Conservation (phyloP, 2,888 invertebrate species). For the Apodemia mormo region DNA sequence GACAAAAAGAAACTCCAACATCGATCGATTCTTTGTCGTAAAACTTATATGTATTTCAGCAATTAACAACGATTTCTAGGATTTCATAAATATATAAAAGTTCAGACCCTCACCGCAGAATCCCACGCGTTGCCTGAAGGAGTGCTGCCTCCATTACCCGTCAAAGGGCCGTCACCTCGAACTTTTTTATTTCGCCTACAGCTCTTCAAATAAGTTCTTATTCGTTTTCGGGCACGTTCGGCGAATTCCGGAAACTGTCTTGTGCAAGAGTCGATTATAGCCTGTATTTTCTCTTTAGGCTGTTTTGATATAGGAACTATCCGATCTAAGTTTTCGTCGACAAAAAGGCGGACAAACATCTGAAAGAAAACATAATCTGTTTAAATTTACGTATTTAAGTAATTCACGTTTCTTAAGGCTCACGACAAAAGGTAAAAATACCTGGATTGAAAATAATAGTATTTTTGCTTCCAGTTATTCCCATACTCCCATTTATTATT, state of each 20-base stretch:
- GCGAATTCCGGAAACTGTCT: constrained; percentile 98
- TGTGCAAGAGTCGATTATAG: constrained; percentile 97
- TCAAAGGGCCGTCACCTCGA: constrained; percentile 85
- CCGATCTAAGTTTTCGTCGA: constrained; percentile 97
- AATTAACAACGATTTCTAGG: constrained; percentile 34
- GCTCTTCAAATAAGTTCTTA: constrained; percentile 97
- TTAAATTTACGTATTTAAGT: background rate
- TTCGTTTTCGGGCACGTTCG: constrained; percentile 95
- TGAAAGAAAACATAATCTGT: constrained; percentile 55
- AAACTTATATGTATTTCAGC: too few relatives aligned
- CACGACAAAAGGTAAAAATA: background rate
- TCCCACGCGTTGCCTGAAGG: constrained; percentile 88
- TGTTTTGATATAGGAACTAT: constrained; percentile 98
- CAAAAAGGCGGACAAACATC: constrained; percentile 99
- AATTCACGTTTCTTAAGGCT: too few relatives aligned
- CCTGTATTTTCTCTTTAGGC: constrained; percentile 98
- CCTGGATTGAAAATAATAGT: background rate
- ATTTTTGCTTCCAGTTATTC: background rate
- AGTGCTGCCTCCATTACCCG: constrained; percentile 61
- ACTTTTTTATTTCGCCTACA: constrained; percentile 97
- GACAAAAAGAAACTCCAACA: too few relatives aligned
- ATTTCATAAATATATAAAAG: constrained; percentile 45
- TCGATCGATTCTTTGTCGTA: too few relatives aligned
- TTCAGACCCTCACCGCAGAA: constrained; percentile 87
- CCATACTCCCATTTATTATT: too few relatives aligned